A percentile compares a stretch with the other conserved stretches of the same genome.
phyloP scores from a whole-genome alignment of 1,140 invertebrate species.

The Tetramorium simillimum region DNA sequence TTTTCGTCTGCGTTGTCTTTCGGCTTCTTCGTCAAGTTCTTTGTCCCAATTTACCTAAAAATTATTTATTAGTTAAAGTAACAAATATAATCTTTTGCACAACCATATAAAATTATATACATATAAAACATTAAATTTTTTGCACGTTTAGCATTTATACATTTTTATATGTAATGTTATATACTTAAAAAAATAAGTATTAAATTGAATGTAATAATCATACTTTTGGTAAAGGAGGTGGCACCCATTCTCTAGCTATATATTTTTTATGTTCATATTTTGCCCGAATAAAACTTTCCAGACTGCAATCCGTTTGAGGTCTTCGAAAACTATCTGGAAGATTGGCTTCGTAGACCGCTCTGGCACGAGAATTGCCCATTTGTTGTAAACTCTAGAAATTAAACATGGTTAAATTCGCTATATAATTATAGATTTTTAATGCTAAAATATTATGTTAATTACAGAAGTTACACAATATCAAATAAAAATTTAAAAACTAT shows the following conservation, averaged over 20 bases:
- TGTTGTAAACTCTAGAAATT: constrained; percentile 93
- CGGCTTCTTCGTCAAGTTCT: constrained; percentile 94
- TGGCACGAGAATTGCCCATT: constrained; percentile 98
- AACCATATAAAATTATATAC: not conserved
- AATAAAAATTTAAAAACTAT: constrained; percentile 22
- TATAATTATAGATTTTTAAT: not conserved
- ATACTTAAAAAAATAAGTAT: not conserved
- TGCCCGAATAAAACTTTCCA: constrained; percentile 97
- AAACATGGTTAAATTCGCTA: not conserved
- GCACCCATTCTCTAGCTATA: constrained; percentile 98
- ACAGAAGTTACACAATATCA: not conserved
- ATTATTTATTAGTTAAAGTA: constrained; percentile 3
- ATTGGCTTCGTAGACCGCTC: constrained; percentile 99
- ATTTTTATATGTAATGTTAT: not conserved
- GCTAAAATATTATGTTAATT: not conserved
- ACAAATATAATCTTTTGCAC: not conserved
- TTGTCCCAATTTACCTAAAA: constrained; percentile 90
- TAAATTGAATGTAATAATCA: not conserved
- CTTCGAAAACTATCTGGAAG: constrained; percentile 97
- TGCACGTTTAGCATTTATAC: not conserved
- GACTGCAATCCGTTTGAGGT: constrained; percentile 96
- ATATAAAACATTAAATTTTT: not conserved
- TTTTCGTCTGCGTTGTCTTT: constrained; percentile 92
- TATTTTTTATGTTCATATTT: constrained; percentile 99
- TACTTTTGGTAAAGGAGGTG: constrained; percentile 93